These are phyloP conservation scores for Hipposideros larvatus DNA, from an alignment of 2,797 vertebrate species.

Conservation along the genomic window DNA sequence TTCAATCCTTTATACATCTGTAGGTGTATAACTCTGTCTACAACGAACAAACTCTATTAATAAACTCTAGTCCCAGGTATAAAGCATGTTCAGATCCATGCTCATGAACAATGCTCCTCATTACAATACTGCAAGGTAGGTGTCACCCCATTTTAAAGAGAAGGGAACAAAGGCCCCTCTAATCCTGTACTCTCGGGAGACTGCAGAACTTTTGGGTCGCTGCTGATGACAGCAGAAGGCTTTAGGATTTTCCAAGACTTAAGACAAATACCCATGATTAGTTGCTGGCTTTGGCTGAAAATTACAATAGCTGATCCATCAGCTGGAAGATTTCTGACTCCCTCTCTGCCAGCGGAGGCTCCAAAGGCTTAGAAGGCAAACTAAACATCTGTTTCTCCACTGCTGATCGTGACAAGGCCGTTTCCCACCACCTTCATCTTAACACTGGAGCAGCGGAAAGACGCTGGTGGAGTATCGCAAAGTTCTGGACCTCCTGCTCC, in stretches of 20 bases:
- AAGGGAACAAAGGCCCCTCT: background rate
- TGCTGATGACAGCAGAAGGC: background rate
- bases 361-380: background rate
- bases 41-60: background rate
- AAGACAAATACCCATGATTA: constrained; percentile 21
- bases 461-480: rapidly evolving
- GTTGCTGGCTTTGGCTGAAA: constrained; percentile 13
- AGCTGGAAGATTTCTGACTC: constrained; percentile 36
- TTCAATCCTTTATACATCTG: background rate
- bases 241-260: constrained; percentile 11
- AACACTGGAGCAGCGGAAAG: background rate
- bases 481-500: background rate
- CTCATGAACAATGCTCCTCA: background rate
- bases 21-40: too few species aligned
- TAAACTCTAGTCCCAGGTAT: background rate
- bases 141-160: background rate
- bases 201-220: background rate
- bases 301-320: background rate
- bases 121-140: background rate
- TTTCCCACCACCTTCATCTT: background rate
- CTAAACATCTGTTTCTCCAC: background rate
- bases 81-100: background rate
- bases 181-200: background rate
- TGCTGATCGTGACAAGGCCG: background rate
- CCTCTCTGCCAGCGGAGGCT: background rate